Conservation (phyloP, 92 coral and sea anemone genomes). For the Parazoanthus atlanticus region DNA sequence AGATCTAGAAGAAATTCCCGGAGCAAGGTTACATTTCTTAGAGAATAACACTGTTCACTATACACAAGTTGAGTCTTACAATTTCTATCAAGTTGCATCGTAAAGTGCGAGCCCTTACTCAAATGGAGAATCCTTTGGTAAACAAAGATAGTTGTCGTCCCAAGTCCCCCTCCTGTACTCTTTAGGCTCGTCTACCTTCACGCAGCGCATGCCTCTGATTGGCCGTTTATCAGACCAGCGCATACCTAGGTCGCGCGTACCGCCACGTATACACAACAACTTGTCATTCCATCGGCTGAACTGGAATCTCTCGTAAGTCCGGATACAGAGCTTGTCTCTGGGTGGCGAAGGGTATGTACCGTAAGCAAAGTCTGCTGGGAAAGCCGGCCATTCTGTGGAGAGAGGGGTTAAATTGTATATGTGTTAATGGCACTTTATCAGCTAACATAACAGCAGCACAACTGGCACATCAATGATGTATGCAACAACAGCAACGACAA, state of each 20-base stretch:
- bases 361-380: slow-evolving; percentile 56
- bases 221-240: slow-evolving; percentile 71
- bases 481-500: no score
- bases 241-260: slow-evolving; percentile 41
- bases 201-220: slow-evolving; percentile 53
- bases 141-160: slow-evolving; percentile 58
- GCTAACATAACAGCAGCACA: no score
- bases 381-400: slow-evolving; percentile 45
- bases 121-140: slow-evolving; percentile 54
- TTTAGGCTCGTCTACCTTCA: slow-evolving; percentile 44
- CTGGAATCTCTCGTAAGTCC: slow-evolving; percentile 44
- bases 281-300: slow-evolving; percentile 21
- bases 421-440: not conserved
- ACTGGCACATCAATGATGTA: no score
- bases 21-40: no score
- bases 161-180: slow-evolving; percentile 35
- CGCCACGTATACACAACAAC: slow-evolving; percentile 35
- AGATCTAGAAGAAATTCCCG: no score
- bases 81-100: not conserved
- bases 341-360: not conserved
- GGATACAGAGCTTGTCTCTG: not conserved
- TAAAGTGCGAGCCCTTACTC: slow-evolving; percentile 17
- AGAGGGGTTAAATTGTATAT: not conserved
- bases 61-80: not conserved
- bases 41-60: no score